phyloP scores from a whole-genome alignment of 2,888 invertebrate species.

The Bugula neritina region DNA sequence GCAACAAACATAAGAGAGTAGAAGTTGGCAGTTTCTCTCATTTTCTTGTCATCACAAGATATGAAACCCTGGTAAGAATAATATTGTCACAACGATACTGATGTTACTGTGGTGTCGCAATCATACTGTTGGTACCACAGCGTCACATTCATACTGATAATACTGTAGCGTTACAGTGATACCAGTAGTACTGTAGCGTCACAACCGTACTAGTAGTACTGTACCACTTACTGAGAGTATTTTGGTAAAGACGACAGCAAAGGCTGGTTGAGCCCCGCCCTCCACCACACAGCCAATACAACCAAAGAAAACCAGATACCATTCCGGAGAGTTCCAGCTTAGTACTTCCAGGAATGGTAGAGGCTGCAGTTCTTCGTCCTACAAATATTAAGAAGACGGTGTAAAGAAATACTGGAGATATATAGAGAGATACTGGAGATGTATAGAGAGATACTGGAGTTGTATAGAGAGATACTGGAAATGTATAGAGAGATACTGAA shows the following conservation, averaged over 20 bases:
- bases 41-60: background rate
- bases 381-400: background rate
- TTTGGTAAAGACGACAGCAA: conserved; percentile 55
- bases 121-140: too few species aligned
- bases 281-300: conserved; percentile 49
- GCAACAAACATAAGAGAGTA: conserved; percentile 32
- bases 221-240: conserved; percentile 43
- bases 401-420: too few species aligned
- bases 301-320: conserved; percentile 49
- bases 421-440: too few species aligned
- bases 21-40: conserved; percentile 29
- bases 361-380: background rate
- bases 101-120: too few species aligned
- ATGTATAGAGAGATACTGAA: too few species aligned
- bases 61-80: conserved; percentile 1
- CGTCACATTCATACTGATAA: too few species aligned
- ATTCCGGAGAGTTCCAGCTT: conserved; percentile 49
- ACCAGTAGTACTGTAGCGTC: too few species aligned
- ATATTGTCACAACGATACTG: too few species aligned
- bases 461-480: too few species aligned
- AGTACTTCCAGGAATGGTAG: conserved; percentile 11
- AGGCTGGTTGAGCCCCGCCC: conserved; percentile 55
- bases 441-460: too few species aligned
- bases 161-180: too few species aligned
- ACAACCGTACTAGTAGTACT: too few species aligned